Conservation (phyloP, 2,113 vertebrate species). For the Anas platyrhynchos region DNA sequence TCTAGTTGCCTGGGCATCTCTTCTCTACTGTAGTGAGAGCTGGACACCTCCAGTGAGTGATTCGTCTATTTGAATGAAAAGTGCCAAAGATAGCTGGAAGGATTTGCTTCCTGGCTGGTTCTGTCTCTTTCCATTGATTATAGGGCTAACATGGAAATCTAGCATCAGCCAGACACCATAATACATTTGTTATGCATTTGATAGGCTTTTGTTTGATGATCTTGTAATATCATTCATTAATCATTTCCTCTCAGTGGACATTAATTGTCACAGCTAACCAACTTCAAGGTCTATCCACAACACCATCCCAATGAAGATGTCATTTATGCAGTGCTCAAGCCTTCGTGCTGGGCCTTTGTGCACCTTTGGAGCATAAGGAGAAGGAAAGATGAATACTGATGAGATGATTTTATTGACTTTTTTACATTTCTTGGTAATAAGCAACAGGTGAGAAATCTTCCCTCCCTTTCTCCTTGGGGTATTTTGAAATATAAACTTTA, state of each 20-base stretch:
- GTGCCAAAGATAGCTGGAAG: background rate
- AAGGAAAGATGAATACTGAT: background rate
- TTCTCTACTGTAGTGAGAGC: background rate
- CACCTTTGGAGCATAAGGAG: background rate
- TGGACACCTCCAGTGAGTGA: background rate
- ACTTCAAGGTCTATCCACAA: background rate
- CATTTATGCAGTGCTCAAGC: background rate
- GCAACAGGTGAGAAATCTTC: background rate
- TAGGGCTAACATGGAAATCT: background rate
- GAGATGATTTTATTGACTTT: background rate
- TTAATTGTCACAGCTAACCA: background rate
- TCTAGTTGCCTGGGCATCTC: background rate
- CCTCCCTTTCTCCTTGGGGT: background rate
- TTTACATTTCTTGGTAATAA: constrained; percentile 13
- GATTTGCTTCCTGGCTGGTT: background rate
- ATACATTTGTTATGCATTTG: background rate
- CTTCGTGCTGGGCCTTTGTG: background rate
- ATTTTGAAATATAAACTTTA: constrained; percentile 10
- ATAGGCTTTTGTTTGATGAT: background rate
- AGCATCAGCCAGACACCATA: background rate
- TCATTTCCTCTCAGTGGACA: background rate
- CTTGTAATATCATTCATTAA: background rate
- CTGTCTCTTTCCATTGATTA: background rate
- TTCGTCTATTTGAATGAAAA: background rate
- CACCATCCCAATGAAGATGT: background rate